These are phyloP conservation scores for Bubo bubo DNA, from an alignment of 2,113 vertebrate genomes.

Conservation along the genomic window DNA sequence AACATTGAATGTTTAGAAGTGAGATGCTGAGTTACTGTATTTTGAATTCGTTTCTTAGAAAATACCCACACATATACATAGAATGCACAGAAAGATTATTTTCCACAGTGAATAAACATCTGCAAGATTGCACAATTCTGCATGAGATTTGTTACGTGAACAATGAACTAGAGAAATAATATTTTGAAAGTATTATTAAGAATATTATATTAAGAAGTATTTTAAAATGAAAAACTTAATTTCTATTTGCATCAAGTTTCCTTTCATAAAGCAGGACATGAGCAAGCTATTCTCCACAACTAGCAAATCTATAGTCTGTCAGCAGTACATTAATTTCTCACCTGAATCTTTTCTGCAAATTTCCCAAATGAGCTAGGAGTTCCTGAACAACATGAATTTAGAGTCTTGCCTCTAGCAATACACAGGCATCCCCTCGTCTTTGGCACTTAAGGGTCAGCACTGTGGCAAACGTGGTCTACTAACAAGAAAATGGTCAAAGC, in stretches of 20 bases:
- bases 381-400: not conserved
- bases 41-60: not conserved
- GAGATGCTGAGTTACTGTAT: constrained; percentile 2
- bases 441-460: not conserved
- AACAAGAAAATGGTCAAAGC: not conserved
- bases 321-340: not conserved
- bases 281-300: not conserved
- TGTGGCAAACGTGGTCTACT: not conserved
- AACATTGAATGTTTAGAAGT: not conserved
- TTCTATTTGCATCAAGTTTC: not conserved
- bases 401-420: not conserved
- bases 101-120: not conserved
- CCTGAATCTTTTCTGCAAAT: not conserved
- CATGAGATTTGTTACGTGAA: not conserved
- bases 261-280: not conserved
- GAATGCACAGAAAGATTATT: not conserved
- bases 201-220: not conserved
- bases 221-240: not conserved
- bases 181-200: not conserved
- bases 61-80: not conserved
- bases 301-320: not conserved
- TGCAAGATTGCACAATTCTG: not conserved
- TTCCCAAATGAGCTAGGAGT: not conserved
- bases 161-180: not conserved
- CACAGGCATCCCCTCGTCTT: not conserved